These are phyloP conservation scores for Colius striatus DNA, from an alignment of 2,113 vertebrate species.

Conservation along the genomic window DNA sequence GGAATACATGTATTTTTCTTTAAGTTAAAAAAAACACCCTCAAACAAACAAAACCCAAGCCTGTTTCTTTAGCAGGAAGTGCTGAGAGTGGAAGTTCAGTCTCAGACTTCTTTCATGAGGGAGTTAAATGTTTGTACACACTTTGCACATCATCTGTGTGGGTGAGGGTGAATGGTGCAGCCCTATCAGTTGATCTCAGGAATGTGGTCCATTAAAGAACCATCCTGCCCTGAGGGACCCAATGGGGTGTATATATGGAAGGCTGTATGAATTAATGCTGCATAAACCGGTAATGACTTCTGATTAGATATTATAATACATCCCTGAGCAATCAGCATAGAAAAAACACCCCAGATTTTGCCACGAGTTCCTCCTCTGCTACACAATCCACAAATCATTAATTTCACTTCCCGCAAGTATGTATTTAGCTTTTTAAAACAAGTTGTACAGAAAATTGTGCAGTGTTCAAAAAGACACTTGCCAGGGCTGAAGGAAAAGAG, in stretches of 20 bases:
- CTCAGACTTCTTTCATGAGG: not conserved
- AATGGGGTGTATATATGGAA: not conserved
- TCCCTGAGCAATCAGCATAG: constrained; percentile 11
- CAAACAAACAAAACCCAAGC: not conserved
- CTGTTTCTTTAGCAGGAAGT: not conserved
- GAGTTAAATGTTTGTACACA: not conserved
- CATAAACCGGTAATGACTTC: constrained; percentile 36
- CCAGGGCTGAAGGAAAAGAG: not conserved
- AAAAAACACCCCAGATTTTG: not conserved
- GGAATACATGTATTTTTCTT: not conserved
- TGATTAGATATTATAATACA: constrained; percentile 32
- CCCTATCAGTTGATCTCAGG: not conserved
- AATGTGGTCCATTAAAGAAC: not conserved
- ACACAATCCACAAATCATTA: not conserved
- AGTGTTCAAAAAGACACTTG: not conserved
- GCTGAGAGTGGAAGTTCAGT: not conserved
- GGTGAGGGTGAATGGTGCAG: not conserved
- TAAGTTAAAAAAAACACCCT: not conserved
- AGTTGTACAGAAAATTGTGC: not conserved
- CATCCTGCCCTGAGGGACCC: constrained; percentile 9
- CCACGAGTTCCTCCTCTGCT: not conserved
- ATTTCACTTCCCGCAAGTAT: not conserved
- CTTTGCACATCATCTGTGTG: not conserved
- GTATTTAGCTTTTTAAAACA: not conserved
- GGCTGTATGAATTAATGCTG: constrained; percentile 17